phyloP scores from a whole-genome alignment of 2,113 vertebrate species.

The Menura novaehollandiae region DNA sequence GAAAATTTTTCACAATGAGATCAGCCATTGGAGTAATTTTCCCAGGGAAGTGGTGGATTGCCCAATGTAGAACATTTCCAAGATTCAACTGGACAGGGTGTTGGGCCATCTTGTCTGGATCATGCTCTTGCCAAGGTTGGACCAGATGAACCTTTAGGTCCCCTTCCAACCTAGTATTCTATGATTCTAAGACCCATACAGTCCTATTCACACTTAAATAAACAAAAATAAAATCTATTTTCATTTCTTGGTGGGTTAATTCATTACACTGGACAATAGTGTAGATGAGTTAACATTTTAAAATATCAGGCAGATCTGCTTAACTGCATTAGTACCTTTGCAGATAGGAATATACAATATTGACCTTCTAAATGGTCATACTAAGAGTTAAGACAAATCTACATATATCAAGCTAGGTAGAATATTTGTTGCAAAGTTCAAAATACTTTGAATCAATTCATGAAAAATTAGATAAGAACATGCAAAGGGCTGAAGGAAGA shows the following conservation, averaged over 20 bases:
- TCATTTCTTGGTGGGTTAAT: neutral
- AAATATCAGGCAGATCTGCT: conserved; percentile 61
- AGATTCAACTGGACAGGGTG: neutral
- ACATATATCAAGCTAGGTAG: neutral
- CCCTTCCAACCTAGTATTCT: neutral
- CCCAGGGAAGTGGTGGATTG: neutral
- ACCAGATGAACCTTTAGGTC: neutral
- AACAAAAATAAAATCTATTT: conserved; percentile 20
- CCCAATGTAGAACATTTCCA: neutral
- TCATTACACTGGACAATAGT: conserved; percentile 29
- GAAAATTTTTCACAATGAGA: neutral
- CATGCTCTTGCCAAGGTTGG: neutral
- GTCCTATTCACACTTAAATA: neutral
- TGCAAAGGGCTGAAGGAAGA: neutral
- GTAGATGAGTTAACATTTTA: conserved; percentile 40
- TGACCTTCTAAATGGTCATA: conserved; percentile 41
- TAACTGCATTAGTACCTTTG: conserved; percentile 29
- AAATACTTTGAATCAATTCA: neutral
- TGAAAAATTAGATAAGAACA: conserved; percentile 6
- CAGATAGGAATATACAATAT: conserved; percentile 15
- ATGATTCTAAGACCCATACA: neutral
- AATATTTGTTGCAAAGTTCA: conserved; percentile 22
- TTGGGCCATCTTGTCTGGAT: neutral
- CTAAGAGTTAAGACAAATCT: conserved; percentile 43
- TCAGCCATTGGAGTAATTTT: neutral